A percentile compares a stretch with the other conserved stretches of the same genome.
Conservation (phyloP, 92 coral and sea anemone species). For the Palythoa caribaeorum region DNA sequence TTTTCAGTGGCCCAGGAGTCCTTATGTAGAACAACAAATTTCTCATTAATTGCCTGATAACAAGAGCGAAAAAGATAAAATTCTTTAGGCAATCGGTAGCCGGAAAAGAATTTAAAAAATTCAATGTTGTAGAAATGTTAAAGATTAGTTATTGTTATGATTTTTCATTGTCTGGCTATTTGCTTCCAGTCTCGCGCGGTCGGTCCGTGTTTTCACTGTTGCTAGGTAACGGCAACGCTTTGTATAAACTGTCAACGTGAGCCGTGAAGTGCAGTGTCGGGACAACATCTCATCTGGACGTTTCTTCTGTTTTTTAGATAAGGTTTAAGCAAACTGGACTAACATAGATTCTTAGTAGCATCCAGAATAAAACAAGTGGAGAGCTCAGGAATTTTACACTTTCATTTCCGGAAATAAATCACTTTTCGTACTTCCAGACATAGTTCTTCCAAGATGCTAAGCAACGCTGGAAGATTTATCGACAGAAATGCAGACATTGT, state of each 20-base stretch:
- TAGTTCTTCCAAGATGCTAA: slow-evolving; percentile 72
- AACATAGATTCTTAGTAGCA: not conserved
- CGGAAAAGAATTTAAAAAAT: too few species aligned
- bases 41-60: too few species aligned
- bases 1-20: too few species aligned
- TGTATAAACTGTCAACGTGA: slow-evolving; percentile 17
- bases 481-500: slow-evolving; percentile 92
- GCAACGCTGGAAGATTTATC: slow-evolving; percentile 87
- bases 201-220: not conserved
- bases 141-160: too few species aligned
- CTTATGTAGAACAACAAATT: too few species aligned
- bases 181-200: not conserved
- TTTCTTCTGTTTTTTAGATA: not conserved
- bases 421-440: not conserved
- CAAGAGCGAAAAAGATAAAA: too few species aligned
- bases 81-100: too few species aligned
- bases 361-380: not conserved
- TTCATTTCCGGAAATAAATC: not conserved
- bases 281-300: not conserved
- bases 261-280: not conserved
- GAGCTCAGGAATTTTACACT: slow-evolving; percentile 31
- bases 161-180: too few species aligned
- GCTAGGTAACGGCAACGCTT: slow-evolving; percentile 45
- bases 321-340: not conserved
- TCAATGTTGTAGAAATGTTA: too few species aligned